These are phyloP conservation scores for Prunella strophiata DNA, from an alignment of 2,797 vertebrate genomes.

Conservation along the genomic window DNA sequence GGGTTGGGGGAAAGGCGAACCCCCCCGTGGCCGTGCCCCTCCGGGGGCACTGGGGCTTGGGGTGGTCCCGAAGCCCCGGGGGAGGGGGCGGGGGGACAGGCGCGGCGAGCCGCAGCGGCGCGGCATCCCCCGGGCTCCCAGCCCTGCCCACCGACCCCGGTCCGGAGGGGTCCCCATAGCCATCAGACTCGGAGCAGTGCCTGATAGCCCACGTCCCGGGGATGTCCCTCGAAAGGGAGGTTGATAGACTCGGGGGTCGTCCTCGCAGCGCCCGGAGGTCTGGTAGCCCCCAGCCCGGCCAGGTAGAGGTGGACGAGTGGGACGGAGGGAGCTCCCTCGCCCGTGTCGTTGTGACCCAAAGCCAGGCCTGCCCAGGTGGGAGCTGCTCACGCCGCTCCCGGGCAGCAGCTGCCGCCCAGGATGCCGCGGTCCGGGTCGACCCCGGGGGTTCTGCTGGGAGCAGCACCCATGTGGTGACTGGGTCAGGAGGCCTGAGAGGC, in stretches of 20 bases:
- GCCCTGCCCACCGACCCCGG: background rate
- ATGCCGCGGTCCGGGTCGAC: rapidly evolving
- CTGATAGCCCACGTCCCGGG: background rate
- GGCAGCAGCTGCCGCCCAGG: background rate
- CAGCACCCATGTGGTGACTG: background rate
- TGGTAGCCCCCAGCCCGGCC: background rate
- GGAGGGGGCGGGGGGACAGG: background rate
- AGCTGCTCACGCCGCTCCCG: background rate
- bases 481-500: background rate
- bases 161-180: background rate
- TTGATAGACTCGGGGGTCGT: background rate
- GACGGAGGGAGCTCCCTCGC: background rate
- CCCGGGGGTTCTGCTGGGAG: background rate
- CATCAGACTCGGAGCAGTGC: too few species aligned
- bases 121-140: background rate
- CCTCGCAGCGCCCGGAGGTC: background rate
- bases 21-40: background rate
- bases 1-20: background rate
- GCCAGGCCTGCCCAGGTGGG: background rate
- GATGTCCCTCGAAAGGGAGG: background rate
- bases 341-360: background rate
- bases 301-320: background rate
- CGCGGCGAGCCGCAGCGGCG: background rate
- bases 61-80: background rate
- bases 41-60: background rate